Base-by-base conservation (phyloP, 1,140 invertebrate species). In the Neodiprion lecontei region DNA sequence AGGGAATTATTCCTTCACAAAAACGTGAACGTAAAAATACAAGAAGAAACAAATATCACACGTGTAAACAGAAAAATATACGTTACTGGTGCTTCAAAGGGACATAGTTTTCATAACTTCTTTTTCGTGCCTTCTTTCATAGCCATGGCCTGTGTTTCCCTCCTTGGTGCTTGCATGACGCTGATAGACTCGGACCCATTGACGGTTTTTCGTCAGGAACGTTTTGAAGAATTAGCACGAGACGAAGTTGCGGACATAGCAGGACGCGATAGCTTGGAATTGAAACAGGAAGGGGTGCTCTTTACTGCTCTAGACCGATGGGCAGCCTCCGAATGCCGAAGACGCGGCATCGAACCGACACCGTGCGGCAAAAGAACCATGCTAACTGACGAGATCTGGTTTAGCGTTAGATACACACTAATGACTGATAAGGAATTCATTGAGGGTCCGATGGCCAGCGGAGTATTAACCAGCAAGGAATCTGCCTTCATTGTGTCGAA, bases 261-360 rank as follows among this genome's bases (percentile, higher is more conserved):
- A 0, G 88, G 86, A 68, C 85, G 94, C 1, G 91, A 94, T 73
- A 92, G 89, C 7, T 82, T 94, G 12, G 83, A 87, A 65, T 83
- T 93, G 1, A 79, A 84, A 0, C 89, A 86, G 67, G 92, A 94
- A 79, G 85, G 88, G 2, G 80, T 90, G 1, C 81, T 93, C 5
- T 92, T 92, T 61, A 83, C 87, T 12, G 92, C 92, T 7, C 77
- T 94, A 61, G 89, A 91, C 23, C 89, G 92, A 72, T 95, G 94
- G 93, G 90, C 91, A 9, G 91, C 90, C 23, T 91, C 92, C 7
- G 90, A 92, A 70, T 95, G 93, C 79, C 91, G 91, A 73, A 88
- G 92, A 67, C 87, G 87, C 47, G 91, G 92, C 48, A 79, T 92
- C 48, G 92, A 93, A 74, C 83, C 94, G 28, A 91, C 90, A 4